Evolutionary conservation across 2,797 vertebrate species (phyloP), one percentile per base, ranked within the genome.

Genomic region (Psittacula derbiana): DNA sequence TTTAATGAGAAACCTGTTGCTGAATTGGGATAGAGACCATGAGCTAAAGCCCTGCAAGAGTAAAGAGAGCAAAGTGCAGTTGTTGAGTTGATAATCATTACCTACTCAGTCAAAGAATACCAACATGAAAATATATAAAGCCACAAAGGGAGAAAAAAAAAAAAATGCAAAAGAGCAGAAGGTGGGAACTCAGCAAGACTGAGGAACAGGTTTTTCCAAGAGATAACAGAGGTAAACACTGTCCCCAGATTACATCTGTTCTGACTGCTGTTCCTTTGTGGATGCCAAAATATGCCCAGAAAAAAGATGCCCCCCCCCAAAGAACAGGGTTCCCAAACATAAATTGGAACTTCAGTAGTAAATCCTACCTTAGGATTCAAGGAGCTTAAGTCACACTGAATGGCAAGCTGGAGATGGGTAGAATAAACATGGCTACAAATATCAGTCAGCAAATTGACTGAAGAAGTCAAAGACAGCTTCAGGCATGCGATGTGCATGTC

Each of bases 11-110:
- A 75, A 93, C 60, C 11, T 38, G 5, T 7, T 57, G 33, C 20
- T 60, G 14, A 79, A 27, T 3, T 65, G 46, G 15, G 20, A 53
- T 4, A 38, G 31, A 61, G 43, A 62, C 20, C 0, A 0, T 24
- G 4, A 74, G 24, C 36, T 76, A 86, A 72, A 84, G 25, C 11
- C 38, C 41, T 41, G 38, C 10, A 75, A 72, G 5, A 86, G 27
- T 28, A 31, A 74, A 83, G 71, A 28, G 4, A 58, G 19, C 19
- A 8, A 80, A 73, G 12, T 20, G 3, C 10, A 67, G 33, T 47
- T 64, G 11, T 40, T 65, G 33, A 73, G 28, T 16, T 58, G n/a
- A 27, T 78, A 44, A 80, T n/a, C 38, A 40, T 55, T 43, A 73
- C 44, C 30, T 66, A 49, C 0, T 2, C 13, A 50, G 47, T 27